phyloP scores from a whole-genome alignment of 2,113 vertebrate species.

The Psilopogon haemacephalus region DNA sequence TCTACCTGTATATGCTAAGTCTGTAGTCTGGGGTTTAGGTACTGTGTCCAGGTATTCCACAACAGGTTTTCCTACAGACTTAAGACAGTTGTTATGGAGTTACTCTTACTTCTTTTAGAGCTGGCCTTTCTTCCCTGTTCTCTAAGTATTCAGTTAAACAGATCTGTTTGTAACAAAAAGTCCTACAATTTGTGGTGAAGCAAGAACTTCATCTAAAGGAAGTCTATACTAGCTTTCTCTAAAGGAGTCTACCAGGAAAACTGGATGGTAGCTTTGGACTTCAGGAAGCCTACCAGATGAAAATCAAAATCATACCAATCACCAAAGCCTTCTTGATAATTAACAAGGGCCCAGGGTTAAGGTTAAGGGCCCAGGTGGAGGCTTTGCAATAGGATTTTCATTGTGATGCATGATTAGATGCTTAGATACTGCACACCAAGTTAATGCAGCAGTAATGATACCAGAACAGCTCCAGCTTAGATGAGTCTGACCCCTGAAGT shows the following conservation, averaged over 20 bases:
- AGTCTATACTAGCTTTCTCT: not conserved
- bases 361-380: not conserved
- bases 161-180: not conserved
- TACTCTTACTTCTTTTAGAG: not conserved
- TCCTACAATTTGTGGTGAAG: not conserved
- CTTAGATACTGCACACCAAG: not conserved
- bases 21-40: not conserved
- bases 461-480: not conserved
- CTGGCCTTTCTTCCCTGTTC: not conserved
- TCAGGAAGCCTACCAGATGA: not conserved
- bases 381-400: not conserved
- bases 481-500: conserved; percentile 25
- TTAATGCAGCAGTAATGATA: not conserved
- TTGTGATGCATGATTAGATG: not conserved
- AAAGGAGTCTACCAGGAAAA: not conserved
- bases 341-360: too few species aligned
- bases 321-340: not conserved
- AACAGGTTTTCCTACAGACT: not conserved
- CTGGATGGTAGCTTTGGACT: not conserved
- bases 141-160: not conserved
- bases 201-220: not conserved
- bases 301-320: not conserved
- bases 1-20: too few species aligned
- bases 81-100: not conserved
- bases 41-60: not conserved